Conservation (phyloP, 2,888 invertebrate species). For the Hemaris fuciformis region DNA sequence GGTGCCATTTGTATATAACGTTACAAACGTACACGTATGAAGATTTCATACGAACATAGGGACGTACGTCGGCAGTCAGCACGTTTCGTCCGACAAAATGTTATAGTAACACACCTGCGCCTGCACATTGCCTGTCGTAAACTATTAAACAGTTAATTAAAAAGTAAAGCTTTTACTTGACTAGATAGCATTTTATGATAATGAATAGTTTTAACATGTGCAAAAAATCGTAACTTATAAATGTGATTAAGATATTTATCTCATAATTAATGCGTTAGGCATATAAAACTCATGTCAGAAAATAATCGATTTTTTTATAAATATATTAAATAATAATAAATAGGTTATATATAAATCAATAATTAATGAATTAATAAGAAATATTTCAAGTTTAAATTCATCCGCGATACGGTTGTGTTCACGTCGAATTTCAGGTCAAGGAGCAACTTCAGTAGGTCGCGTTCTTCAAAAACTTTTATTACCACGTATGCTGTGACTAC, state of each 20-base stretch:
- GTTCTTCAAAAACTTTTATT: background rate
- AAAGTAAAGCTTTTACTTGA: constrained; percentile 1
- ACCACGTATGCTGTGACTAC: background rate
- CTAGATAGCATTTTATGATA: background rate
- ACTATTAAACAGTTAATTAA: constrained; percentile 7
- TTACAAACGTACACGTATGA: constrained; percentile 8
- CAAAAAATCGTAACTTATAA: background rate
- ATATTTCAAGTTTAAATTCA: background rate
- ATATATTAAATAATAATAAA: background rate
- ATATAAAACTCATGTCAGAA: background rate
- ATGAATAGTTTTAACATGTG: background rate
- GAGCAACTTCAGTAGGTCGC: background rate
- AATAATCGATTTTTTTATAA: background rate
- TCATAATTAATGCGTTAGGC: background rate
- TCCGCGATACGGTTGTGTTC: background rate
- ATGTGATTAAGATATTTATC: background rate
- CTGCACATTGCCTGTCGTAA: constrained; percentile 18
- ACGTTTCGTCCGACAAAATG: background rate
- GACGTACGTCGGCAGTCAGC: background rate
- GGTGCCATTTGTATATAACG: constrained; percentile 37
- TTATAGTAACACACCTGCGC: constrained; percentile 17
- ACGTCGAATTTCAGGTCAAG: constrained; percentile 2
- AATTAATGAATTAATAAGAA: background rate
- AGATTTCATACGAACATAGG: background rate
- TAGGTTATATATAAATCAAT: background rate